Evolutionary conservation across 2,113 vertebrate species (phyloP), one percentile per base, ranked within the genome.

Genomic region (Hepsetus odoe): DNA sequence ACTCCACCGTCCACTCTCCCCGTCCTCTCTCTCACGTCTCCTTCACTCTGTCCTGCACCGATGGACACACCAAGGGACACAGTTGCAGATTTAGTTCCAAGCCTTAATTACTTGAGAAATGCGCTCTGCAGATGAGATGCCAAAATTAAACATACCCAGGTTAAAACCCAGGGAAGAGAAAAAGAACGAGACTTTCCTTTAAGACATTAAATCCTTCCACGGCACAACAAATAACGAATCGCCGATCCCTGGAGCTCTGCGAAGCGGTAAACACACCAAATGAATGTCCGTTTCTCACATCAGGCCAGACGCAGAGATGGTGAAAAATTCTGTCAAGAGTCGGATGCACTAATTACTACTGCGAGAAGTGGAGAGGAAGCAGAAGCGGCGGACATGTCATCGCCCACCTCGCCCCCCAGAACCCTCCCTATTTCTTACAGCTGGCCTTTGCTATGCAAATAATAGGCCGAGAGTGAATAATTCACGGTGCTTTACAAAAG

Each of bases 381-480:
- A 76, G 35, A 46, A 72, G 56, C 59, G 44, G 33, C 18, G 71
- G 26, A 13, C 40, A 49, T 72, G 76, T 82, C 67, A 68, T 74
- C 24, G 3, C 76, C 20, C 13, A 28, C 26, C 74, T 65, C 65
- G 9, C 6, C 40, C 44, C 30, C 14, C 74, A 51, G 26, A 49
- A 28, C 30, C 66, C 72, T 44, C 44, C 72, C 75, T 72, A 61
- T 32, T 32, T 61, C 72, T 44, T 55, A 59, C 76, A 14, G 77
- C 59, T 2, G 59, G 74, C 59, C 78, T 87, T 80, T 83, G 69
- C 72, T 55, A 85, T 85, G 79, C 85, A 84, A 87, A 89, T 74
- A 18, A 89, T 68, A 51, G 8, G 10, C 6, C 1, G n/a, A 40
- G 30, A 3, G 72, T 89, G 80, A 89, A 91, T 91, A 85, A 91